Conservation (phyloP, 2,797 vertebrate genomes). For the Crocidura indochinensis region DNA sequence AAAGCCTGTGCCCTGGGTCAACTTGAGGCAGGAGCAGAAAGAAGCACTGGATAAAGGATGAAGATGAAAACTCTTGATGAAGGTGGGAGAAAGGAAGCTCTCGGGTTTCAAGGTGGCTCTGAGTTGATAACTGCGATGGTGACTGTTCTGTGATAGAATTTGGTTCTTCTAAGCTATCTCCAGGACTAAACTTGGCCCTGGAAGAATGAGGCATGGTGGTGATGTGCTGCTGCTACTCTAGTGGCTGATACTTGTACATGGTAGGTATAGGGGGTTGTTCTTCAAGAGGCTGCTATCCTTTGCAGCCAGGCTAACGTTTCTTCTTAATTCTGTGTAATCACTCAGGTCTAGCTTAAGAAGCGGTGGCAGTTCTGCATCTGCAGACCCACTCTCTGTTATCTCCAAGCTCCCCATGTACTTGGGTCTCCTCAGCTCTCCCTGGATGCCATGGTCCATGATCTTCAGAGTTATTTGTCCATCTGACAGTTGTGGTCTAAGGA, state of each 20-base stretch:
- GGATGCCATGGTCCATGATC: slow-evolving; percentile 97
- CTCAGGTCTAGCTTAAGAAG: slow-evolving; percentile 97
- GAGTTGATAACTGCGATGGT: slow-evolving; percentile 96
- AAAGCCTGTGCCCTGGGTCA: slow-evolving; percentile 92
- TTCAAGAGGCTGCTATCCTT: slow-evolving; percentile 94
- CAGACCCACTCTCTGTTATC: slow-evolving; percentile 97
- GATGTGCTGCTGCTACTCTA: slow-evolving; percentile 93
- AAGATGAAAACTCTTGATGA: slow-evolving; percentile 92
- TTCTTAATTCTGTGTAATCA: slow-evolving; percentile 92
- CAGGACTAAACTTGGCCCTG: slow-evolving; percentile 94
- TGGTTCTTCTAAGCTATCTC: slow-evolving; percentile 96
- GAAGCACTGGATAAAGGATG: slow-evolving; percentile 96
- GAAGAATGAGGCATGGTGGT: slow-evolving; percentile 93
- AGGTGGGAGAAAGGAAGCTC: slow-evolving; percentile 90
- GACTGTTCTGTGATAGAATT: slow-evolving; percentile 94
- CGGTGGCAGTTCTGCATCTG: slow-evolving; percentile 96
- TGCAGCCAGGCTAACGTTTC: slow-evolving; percentile 91
- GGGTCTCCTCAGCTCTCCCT: slow-evolving; percentile 94
- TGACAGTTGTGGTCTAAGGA: slow-evolving; percentile 94
- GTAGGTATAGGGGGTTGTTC: slow-evolving; percentile 96
- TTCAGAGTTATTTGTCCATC: slow-evolving; percentile 96
- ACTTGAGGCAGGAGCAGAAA: slow-evolving; percentile 97
- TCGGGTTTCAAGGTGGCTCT: slow-evolving; percentile 95
- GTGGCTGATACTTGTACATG: slow-evolving; percentile 96
- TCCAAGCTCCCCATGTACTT: slow-evolving; percentile 98